phyloP scores from a whole-genome alignment of 2,888 invertebrate species.

The Rugalucina vietnamica region DNA sequence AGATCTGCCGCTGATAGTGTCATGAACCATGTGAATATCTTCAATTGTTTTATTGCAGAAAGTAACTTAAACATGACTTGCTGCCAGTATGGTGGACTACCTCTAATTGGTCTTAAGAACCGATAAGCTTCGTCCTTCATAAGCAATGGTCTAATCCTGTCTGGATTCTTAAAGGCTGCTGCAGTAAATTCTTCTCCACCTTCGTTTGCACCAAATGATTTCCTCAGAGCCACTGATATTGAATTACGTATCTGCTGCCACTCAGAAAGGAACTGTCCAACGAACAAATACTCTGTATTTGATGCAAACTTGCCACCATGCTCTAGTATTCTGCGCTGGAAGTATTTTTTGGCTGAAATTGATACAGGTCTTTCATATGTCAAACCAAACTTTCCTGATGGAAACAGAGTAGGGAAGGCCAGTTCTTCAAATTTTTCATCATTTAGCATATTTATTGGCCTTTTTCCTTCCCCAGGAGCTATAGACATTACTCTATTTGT shows the following conservation, averaged over 20 bases:
- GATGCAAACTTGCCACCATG: slow-evolving; percentile 26
- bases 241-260: slow-evolving; percentile 28
- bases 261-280: slow-evolving; percentile 40
- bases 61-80: slow-evolving; percentile 55
- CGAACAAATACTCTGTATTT: slow-evolving; percentile 45
- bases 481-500: slow-evolving; percentile 13
- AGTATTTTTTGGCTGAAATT: slow-evolving; percentile 43
- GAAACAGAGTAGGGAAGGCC: slow-evolving; percentile 37
- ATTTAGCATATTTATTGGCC: slow-evolving; percentile 27
- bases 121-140: slow-evolving; percentile 53
- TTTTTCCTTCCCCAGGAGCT: slow-evolving; percentile 28
- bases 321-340: slow-evolving; percentile 41
- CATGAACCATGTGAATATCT: slow-evolving; percentile 68
- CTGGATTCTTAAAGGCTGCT: slow-evolving; percentile 36
- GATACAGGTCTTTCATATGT: slow-evolving; percentile 10
- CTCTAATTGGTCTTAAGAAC: slow-evolving; percentile 54
- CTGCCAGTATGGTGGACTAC: slow-evolving; percentile 67
- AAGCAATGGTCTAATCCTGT: slow-evolving; percentile 18
- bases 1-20: slow-evolving; percentile 69
- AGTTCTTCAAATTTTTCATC: slow-evolving; percentile 43
- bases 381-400: slow-evolving; percentile 44
- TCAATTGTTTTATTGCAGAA: slow-evolving; percentile 68
- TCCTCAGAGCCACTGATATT: slow-evolving; percentile 43
- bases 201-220: neutral
- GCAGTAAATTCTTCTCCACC: slow-evolving; percentile 33